Evolutionary conservation across 2,797 vertebrate species (phyloP).

Genomic region (Poecilia velifera): DNA sequence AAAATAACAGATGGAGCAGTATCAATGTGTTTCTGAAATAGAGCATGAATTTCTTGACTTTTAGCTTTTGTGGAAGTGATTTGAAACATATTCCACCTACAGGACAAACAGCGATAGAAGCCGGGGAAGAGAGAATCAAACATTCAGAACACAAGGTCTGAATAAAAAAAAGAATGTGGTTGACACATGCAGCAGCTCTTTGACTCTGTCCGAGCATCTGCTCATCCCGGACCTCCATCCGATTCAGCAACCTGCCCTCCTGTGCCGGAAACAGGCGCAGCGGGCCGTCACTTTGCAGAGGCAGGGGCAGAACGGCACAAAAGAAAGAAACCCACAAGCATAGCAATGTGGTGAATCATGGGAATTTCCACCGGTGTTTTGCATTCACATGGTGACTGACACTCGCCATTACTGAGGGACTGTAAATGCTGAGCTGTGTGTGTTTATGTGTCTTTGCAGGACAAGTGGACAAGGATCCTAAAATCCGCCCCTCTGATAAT

Average conservation of each 20-base stretch:
- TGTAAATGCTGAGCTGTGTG: constrained; percentile 23
- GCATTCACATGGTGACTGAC: constrained; percentile 15
- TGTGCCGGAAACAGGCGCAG: constrained; percentile 50
- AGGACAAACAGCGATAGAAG: too few species aligned
- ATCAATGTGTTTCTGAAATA: too few species aligned
- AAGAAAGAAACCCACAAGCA: constrained; percentile 38
- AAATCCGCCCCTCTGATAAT: constrained; percentile 56
- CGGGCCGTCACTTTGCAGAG: constrained; percentile 35
- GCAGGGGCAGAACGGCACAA: constrained; percentile 33
- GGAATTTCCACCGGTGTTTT: constrained; percentile 31
- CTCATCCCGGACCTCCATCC: constrained; percentile 33
- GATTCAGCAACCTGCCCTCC: constrained; percentile 36
- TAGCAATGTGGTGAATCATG: constrained; percentile 25
- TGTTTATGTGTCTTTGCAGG: constrained; percentile 63
- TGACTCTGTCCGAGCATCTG: constrained; percentile 24
- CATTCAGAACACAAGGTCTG: constrained; percentile 58
- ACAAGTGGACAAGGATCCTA: constrained; percentile 49
- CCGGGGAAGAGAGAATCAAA: constrained; percentile 20
- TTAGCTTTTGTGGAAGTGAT: too few species aligned
- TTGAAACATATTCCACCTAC: too few species aligned
- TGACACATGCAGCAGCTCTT: not conserved
- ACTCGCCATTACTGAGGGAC: constrained; percentile 3
- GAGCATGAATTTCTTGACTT: too few species aligned
- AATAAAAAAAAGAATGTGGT: constrained; percentile 28
- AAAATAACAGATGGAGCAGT: too few species aligned